phyloP scores from a whole-genome alignment of 1,140 invertebrate species.

The Linepithema humile region DNA sequence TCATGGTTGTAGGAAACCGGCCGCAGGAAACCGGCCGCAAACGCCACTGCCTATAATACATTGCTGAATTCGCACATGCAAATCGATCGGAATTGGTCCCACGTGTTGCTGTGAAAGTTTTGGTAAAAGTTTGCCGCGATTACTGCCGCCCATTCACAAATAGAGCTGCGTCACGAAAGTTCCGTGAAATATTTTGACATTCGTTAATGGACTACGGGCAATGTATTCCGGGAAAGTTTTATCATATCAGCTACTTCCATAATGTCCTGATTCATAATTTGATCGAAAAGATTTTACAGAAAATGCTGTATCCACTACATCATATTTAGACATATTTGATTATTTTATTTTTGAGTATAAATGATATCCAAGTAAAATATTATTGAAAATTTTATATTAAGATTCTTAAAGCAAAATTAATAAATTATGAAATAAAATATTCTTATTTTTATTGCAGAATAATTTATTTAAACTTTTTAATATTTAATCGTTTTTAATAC shows the following conservation, averaged over 20 bases:
- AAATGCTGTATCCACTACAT: not conserved
- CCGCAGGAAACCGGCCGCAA: conserved; percentile 37
- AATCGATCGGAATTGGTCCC: not conserved
- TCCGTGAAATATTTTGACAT: conserved; percentile 1
- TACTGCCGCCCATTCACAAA: not conserved
- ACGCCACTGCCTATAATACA: not conserved
- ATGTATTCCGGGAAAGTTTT: not conserved
- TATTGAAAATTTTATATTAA: too few species aligned
- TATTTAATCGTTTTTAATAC: too few species aligned
- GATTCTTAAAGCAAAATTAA: too few species aligned
- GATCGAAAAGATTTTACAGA: not conserved
- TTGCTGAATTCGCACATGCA: not conserved
- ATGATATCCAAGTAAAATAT: too few species aligned
- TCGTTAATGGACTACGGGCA: not conserved
- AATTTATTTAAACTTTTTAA: too few species aligned
- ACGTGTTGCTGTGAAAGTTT: not conserved
- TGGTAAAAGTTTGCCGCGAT: not conserved
- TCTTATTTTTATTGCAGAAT: too few species aligned
- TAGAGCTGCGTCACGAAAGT: not conserved
- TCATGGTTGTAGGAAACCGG: conserved; percentile 34
- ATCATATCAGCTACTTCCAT: not conserved
- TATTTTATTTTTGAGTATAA: too few species aligned
- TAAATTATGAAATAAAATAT: too few species aligned
- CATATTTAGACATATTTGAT: too few species aligned
- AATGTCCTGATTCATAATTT: not conserved